Base-by-base conservation (phyloP, 2,888 invertebrate species). In the Melanostoma scalare region DNA sequence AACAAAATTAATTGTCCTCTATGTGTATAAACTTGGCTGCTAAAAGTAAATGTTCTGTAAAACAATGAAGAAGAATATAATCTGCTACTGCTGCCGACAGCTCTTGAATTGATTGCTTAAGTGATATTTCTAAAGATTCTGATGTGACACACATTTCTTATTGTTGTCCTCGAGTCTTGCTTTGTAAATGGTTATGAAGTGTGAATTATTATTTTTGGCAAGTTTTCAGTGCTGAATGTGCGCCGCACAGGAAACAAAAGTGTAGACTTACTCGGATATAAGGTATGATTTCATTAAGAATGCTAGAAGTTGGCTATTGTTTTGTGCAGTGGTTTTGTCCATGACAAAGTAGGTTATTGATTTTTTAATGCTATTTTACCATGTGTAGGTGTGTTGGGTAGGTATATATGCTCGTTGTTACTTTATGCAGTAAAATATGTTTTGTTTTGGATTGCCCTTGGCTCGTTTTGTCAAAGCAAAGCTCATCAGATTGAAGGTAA, bases 241-340 rank as follows among this genome's bases (percentile, higher is more conserved):
- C 20, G 20, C 20, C 20, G 20, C 20, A 20, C 20, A 20, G 20
- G 20, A 20, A 20, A 20, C 20, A 63, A 63, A 69, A 42, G 71
- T 76, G 76, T 71, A 55, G 76, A 69, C 71, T 10, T 69, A 76
- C 35, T 76, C 69, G 40, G 69, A 76, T 40, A 42, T 61, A 36
- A 69, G 76, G 69, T 76, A 56, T 4, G 46, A 33, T 6, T 20
- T 42, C 40, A 10, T 8, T 44, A 5, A 10, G 8, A 33, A 35
- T 60, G 20, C 20, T 20, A 20, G 1, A 20, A 20, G 33, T 42
- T 33, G 10, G n/a, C 9, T 52, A 4, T 35, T 30, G 40, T n/a
- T 33, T 10, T 42, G 10, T 35, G 33, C 3, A 33, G 44, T 56
- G 46, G 67, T 4, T 4, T 52, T 31, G 20, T 55, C 9, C 30